A percentile compares a stretch with the other conserved stretches of the same genome.
These are phyloP conservation scores for Lasioglossum marginatum DNA, from an alignment of 2,888 invertebrate species.

Conservation along the genomic window DNA sequence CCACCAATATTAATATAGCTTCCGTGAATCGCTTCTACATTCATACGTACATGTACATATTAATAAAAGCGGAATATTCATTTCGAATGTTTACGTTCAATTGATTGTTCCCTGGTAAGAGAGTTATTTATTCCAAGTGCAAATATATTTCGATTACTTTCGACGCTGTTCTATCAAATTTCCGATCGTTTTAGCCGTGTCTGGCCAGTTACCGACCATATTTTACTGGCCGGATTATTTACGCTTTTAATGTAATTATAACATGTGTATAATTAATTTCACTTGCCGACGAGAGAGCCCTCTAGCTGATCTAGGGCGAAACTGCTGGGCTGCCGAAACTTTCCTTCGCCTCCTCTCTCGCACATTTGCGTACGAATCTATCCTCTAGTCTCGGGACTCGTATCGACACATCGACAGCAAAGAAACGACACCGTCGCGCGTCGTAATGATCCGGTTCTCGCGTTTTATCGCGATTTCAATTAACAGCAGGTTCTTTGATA, in stretches of 20 bases:
- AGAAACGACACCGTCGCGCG: not conserved
- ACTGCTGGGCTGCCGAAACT: too few species aligned
- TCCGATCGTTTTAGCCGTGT: not conserved
- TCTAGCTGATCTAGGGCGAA: too few species aligned
- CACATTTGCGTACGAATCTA: too few species aligned
- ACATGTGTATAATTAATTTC: not conserved
- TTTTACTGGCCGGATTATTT: not conserved
- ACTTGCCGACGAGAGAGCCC: too few species aligned
- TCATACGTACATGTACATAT: not conserved
- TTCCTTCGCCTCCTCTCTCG: too few species aligned
- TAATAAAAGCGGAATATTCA: not conserved
- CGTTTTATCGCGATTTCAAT: constrained; percentile 24
- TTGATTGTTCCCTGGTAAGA: not conserved
- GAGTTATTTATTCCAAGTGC: not conserved
- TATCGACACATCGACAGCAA: not conserved
- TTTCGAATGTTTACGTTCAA: not conserved
- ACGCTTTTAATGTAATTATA: too few species aligned
- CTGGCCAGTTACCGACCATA: not conserved
- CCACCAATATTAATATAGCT: not conserved
- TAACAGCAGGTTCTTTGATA: constrained; percentile 11
- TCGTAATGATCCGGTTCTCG: not conserved
- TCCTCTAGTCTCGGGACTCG: not conserved
- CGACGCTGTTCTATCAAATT: not conserved
- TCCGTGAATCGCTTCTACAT: not conserved
- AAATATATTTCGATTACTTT: not conserved